Conservation (phyloP, 1,140 invertebrate species). For the Oscheius sp. region DNA sequence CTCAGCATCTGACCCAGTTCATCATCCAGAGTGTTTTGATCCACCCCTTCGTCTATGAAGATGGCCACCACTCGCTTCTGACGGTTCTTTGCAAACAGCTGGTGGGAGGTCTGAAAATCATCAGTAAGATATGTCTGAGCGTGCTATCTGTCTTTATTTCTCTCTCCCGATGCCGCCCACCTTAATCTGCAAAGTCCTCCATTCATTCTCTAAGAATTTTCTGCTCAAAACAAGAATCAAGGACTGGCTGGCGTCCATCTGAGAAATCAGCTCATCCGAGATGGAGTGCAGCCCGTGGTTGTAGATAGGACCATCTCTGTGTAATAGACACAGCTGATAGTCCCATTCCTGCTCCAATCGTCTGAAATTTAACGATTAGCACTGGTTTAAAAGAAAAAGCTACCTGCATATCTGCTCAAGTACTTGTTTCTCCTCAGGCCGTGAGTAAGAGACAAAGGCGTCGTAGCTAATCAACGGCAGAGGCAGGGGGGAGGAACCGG, state of each 20-base stretch:
- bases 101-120: constrained; percentile 45
- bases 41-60: constrained; percentile 31
- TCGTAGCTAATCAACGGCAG: constrained; percentile 46
- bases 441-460: constrained; percentile 52
- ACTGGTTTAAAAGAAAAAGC: background rate
- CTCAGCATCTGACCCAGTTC: constrained; percentile 56
- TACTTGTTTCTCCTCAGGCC: constrained; percentile 49
- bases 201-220: constrained; percentile 54
- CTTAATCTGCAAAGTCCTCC: constrained; percentile 51
- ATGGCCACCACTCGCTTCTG: constrained; percentile 45
- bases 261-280: constrained; percentile 46
- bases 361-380: constrained; percentile 32
- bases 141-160: background rate
- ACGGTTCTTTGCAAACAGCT: constrained; percentile 45
- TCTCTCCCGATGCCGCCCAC: background rate
- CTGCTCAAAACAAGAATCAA: constrained; percentile 49
- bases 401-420: constrained; percentile 44
- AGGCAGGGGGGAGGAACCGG: constrained; percentile 37
- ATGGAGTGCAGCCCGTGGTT: constrained; percentile 42
- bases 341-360: constrained; percentile 46
- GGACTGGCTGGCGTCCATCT: constrained; percentile 45
- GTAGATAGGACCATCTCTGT: constrained; percentile 40
- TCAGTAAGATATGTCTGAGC: background rate
- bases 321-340: constrained; percentile 44
- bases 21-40: constrained; percentile 46